Evolutionary conservation across 2,888 invertebrate genomes (phyloP), one percentile per base, ranked within the genome.

Genomic region (Caenorhabditis doughertyi): DNA sequence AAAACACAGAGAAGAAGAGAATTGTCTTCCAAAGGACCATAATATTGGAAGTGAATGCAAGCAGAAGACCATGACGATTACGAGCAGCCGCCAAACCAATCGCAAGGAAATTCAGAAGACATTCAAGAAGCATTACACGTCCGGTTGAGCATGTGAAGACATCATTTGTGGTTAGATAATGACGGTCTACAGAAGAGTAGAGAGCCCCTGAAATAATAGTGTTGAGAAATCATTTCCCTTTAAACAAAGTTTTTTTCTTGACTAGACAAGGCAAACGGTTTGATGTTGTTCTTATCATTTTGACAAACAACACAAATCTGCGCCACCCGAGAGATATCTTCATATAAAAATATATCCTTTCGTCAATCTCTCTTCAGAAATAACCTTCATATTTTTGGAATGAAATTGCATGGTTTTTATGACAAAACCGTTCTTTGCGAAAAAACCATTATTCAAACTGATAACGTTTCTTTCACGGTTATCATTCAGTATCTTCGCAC

Each of bases 1-100:
- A 70, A 74, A 87, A 89, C 13, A 89, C 73, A 11, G 85, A 81
- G 72, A 89, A 82, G 81, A 84, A 89, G 55, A 87, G 72, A 47
- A 87, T 53, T 8, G 89, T 89, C 79, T 89, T 89, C 89, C 89
- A 89, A 79, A 88, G 89, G 49, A 88, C 89, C 80, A 89, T 85
- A 2, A 87, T 79, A 35, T 70, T 84, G 3, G 87, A 83, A n/a
- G 88, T 86, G 82, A 89, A 89, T 0, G 87, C 84, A 13, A 87
- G 80, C 21, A 89, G 82, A 16, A 89, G 53, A 13, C 86, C 81
- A 73, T 89, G 89, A 11, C 84, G 86, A 11, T 89, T 88, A 7
- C 84, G 65, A 18, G 71, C 51, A 13, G 74, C 76, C n/a, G 81
- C 86, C 77, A 89, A 47, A 47, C 82, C 68, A 42, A 89, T 49